phyloP scores from a whole-genome alignment of 2,888 invertebrate species.

The Hyalella azteca region DNA sequence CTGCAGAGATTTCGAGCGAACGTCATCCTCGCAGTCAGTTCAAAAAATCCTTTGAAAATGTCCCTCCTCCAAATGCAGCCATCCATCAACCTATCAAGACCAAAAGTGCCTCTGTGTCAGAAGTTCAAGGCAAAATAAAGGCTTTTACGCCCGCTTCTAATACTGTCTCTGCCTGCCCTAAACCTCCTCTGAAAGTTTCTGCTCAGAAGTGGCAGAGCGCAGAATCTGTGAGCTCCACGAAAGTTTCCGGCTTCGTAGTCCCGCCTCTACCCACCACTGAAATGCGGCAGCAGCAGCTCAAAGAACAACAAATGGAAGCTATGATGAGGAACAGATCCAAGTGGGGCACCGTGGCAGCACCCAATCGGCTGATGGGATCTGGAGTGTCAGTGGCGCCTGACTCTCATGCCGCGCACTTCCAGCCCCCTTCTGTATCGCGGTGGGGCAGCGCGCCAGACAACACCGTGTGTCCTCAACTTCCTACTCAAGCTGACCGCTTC shows the following conservation, averaged over 20 bases:
- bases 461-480: conserved; percentile 11
- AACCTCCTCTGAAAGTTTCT: conserved; percentile 1
- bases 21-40: conserved; percentile 27
- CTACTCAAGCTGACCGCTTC: conserved; percentile 6
- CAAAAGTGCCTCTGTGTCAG: conserved; percentile 52
- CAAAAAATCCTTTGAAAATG: conserved; percentile 32
- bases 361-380: neutral
- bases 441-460: conserved; percentile 52
- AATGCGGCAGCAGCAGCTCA: conserved; percentile 49
- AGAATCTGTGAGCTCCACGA: neutral
- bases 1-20: neutral
- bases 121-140: conserved; percentile 38
- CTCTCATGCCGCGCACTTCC: neutral
- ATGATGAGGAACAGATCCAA: conserved; percentile 21
- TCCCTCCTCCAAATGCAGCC: neutral
- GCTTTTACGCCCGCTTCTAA: neutral
- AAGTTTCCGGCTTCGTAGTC: conserved; percentile 46
- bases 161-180: neutral
- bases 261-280: conserved; percentile 56
- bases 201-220: conserved; percentile 23
- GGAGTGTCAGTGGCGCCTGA: conserved; percentile 2
- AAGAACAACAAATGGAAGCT: conserved; percentile 42
- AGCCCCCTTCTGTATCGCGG: conserved; percentile 39
- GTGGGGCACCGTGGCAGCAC: conserved; percentile 25
- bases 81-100: conserved; percentile 32